Conservation (phyloP, 2,113 vertebrate species). For the Melierax canorus region DNA sequence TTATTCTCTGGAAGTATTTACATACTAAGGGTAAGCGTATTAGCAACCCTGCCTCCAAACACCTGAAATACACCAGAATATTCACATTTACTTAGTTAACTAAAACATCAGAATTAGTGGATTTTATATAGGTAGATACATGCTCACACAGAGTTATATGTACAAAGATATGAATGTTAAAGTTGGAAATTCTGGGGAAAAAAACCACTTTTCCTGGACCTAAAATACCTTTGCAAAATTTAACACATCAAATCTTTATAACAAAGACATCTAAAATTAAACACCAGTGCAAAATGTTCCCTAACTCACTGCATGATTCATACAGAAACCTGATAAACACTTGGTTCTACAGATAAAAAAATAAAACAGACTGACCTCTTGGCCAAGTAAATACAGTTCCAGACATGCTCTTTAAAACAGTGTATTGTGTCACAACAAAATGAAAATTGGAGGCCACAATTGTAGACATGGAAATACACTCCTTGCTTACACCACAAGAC, state of each 20-base stretch:
- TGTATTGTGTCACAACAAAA: neutral
- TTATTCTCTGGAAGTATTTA: neutral
- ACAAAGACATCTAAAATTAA: neutral
- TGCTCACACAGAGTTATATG: neutral
- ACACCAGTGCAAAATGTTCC: neutral
- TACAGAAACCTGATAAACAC: neutral
- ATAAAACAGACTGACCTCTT: neutral
- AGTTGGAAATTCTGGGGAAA: neutral
- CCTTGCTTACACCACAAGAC: neutral
- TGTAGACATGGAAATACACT: neutral
- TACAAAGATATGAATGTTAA: neutral
- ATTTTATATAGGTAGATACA: neutral
- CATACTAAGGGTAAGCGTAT: neutral
- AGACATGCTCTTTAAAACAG: neutral
- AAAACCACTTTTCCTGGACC: neutral
- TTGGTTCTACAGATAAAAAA: neutral
- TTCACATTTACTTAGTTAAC: neutral
- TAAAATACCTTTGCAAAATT: neutral
- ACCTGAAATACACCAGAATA: neutral
- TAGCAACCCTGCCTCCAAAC: neutral
- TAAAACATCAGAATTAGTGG: neutral
- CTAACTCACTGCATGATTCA: neutral
- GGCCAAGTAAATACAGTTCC: neutral
- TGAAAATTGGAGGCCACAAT: neutral
- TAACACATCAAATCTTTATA: neutral